These are phyloP conservation scores for Hermaeophaga mercurialis DNA, from an alignment of 2,888 invertebrate species.

Conservation along the genomic window DNA sequence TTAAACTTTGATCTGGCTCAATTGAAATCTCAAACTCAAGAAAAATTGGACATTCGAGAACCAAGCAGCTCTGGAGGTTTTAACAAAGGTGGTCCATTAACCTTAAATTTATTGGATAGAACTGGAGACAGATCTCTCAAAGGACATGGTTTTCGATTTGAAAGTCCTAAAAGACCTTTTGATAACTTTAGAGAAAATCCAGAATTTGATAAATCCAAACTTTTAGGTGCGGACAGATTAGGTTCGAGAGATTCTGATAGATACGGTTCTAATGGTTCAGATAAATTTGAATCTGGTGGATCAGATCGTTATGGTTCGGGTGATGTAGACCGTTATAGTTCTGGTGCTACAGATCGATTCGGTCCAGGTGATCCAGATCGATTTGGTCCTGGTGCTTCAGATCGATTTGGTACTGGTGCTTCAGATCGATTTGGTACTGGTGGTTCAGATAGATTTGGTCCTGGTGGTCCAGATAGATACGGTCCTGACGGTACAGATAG, in stretches of 20 bases:
- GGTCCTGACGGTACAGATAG: background rate
- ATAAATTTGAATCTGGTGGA: background rate
- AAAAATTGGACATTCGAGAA: background rate
- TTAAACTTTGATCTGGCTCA: conserved; percentile 23
- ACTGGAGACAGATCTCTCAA: background rate
- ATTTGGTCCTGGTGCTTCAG: conserved; percentile 1
- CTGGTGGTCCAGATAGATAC: conserved; percentile 1
- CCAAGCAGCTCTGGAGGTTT: background rate
- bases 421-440: conserved; percentile 1
- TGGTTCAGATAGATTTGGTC: conserved; percentile 8
- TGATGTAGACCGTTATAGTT: background rate
- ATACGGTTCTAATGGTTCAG: conserved; percentile 1
- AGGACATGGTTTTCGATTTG: background rate
- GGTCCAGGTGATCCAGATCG: background rate
- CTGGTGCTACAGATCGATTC: conserved; percentile 2
- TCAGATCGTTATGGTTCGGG: conserved; percentile 6
- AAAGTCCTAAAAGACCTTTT: background rate
- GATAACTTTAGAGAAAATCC: background rate
- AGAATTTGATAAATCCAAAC: background rate
- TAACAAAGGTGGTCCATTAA: background rate
- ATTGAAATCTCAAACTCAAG: conserved; percentile 3
- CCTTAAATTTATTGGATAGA: background rate
- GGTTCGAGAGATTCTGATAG: background rate
- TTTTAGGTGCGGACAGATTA: background rate
- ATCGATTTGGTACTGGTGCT: conserved; percentile 10